phyloP scores from a whole-genome alignment of 2,888 invertebrate genomes.

The Paralinhomoeus sp. region DNA sequence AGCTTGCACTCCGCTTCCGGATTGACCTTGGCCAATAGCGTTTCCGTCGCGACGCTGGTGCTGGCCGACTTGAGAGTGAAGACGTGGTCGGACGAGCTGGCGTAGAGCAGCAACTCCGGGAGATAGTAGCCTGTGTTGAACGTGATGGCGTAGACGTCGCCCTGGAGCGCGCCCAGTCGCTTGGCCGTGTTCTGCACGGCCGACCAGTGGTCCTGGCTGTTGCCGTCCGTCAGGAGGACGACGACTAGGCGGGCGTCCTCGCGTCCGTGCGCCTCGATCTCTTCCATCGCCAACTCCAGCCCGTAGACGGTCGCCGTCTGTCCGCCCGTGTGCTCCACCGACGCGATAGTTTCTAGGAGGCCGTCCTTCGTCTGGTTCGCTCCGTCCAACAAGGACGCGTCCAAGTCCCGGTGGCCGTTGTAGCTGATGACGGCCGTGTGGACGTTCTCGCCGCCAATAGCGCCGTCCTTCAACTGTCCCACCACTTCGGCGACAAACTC shows the following conservation, averaged over 20 bases:
- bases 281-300: neutral
- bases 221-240: conserved; percentile 15
- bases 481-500: conserved; percentile 15
- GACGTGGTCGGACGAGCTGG: neutral
- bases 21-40: no score
- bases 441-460: neutral
- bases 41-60: no score
- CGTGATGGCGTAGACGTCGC: conserved; percentile 1
- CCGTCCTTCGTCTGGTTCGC: no score
- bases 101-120: conserved; percentile 1
- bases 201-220: conserved; percentile 9
- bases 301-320: neutral
- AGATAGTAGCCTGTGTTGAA: conserved; percentile 1
- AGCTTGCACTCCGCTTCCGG: no score
- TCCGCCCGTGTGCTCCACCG: neutral
- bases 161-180: conserved; percentile 1
- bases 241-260: conserved; percentile 9
- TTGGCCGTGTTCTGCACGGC: conserved; percentile 7
- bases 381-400: no score
- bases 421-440: conserved; percentile 1
- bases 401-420: neutral
- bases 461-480: conserved; percentile 1
- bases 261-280: conserved; percentile 5
- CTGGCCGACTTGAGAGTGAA: no score
- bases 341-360: no score